These are phyloP conservation scores for Lathronympha strigana DNA, from an alignment of 2,888 invertebrate genomes.

Conservation along the genomic window DNA sequence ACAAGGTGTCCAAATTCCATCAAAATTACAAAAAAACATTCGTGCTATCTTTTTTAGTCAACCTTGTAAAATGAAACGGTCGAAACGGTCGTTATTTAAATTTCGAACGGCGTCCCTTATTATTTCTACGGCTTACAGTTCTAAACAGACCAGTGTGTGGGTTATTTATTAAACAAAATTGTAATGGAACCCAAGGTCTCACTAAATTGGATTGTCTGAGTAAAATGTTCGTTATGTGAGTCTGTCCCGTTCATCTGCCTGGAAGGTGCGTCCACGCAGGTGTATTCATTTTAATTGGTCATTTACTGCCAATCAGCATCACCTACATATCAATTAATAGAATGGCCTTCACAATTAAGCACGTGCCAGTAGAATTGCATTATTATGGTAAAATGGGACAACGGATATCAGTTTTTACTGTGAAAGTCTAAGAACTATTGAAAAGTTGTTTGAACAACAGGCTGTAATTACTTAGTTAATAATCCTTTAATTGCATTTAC, in stretches of 20 bases:
- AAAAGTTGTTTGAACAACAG: not conserved
- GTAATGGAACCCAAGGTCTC: not conserved
- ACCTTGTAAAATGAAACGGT: not conserved
- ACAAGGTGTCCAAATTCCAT: slow-evolving; percentile 28
- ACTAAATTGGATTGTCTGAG: not conserved
- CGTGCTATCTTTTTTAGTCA: slow-evolving; percentile 4
- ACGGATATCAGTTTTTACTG: slow-evolving; percentile 23
- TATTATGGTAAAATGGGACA: slow-evolving; percentile 25
- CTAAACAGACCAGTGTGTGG: not conserved
- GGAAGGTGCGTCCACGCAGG: slow-evolving; percentile 57
- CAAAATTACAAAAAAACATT: not conserved
- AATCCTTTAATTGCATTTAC: not conserved
- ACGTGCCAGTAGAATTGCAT: slow-evolving; percentile 16
- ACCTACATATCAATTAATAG: slow-evolving; percentile 39
- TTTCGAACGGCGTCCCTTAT: slow-evolving; percentile 11
- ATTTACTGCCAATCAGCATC: slow-evolving; percentile 44
- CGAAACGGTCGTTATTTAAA: slow-evolving; percentile 1
- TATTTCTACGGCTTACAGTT: not conserved
- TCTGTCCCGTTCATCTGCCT: slow-evolving; percentile 53
- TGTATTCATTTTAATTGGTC: slow-evolving; percentile 48
- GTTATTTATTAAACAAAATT: not conserved
- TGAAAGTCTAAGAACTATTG: slow-evolving; percentile 10
- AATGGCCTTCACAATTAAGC: slow-evolving; percentile 13
- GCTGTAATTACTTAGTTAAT: not conserved
- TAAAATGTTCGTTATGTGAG: not conserved